phyloP scores from a whole-genome alignment of 1,140 invertebrate genomes.

The Wasmannia auropunctata region DNA sequence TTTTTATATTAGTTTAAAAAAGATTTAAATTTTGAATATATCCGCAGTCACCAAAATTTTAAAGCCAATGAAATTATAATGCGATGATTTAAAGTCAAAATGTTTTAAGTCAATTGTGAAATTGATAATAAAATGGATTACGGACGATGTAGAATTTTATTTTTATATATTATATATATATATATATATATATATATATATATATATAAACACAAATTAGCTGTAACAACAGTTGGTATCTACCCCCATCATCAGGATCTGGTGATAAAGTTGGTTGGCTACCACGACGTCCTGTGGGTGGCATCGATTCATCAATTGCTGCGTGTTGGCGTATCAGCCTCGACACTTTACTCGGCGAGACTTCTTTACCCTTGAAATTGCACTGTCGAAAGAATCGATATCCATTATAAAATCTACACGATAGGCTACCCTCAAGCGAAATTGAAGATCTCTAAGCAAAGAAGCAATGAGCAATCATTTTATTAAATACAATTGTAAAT shows the following conservation, averaged over 20 bases:
- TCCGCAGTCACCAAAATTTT: not conserved
- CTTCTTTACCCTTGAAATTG: constrained; percentile 86
- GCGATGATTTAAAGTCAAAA: not conserved
- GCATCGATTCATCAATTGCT: constrained; percentile 94
- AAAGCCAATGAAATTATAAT: not conserved
- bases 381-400: constrained; percentile 75
- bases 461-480: not conserved
- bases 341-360: constrained; percentile 88
- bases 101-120: not conserved
- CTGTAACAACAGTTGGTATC: constrained; percentile 8
- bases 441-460: not conserved
- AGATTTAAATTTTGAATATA: not conserved
- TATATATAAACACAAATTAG: too few species aligned
- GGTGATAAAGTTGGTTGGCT: constrained; percentile 94
- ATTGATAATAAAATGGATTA: not conserved
- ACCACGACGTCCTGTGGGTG: constrained; percentile 89
- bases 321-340: constrained; percentile 94
- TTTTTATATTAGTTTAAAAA: not conserved
- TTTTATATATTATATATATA: too few species aligned
- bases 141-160: too few species aligned
- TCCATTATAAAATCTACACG: not conserved
- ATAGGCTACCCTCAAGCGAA: not conserved
- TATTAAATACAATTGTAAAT: not conserved
- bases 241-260: constrained; percentile 87
- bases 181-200: too few species aligned